Percentiles rank a stretch among this genome's conserved stretches.
phyloP scores from a whole-genome alignment of 2,797 vertebrate species.

The Muscicapa comitata region DNA sequence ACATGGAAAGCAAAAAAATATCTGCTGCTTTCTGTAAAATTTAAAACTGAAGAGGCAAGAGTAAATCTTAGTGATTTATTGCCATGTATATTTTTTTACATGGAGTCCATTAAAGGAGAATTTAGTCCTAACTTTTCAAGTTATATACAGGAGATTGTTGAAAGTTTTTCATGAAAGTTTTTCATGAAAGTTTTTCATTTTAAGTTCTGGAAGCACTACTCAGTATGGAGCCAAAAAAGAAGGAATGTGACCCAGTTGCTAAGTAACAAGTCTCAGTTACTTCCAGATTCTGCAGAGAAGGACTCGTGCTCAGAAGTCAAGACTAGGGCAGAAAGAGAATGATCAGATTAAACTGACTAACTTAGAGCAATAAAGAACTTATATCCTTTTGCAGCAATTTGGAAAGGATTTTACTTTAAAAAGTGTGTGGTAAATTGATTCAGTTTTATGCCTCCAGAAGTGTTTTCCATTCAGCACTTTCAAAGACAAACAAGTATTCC shows the following conservation, averaged over 20 bases:
- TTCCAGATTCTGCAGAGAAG: constrained; percentile 37
- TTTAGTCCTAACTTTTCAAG: constrained; percentile 3
- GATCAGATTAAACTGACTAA: not conserved
- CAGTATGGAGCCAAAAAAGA: constrained; percentile 9
- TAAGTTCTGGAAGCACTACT: constrained; percentile 11
- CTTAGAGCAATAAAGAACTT: not conserved
- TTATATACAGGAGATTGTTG: not conserved
- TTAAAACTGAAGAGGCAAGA: not conserved
- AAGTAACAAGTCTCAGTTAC: constrained; percentile 33
- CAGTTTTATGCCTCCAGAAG: not conserved
- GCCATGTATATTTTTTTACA: not conserved
- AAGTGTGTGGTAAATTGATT: not conserved
- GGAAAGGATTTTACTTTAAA: not conserved
- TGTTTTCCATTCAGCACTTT: not conserved
- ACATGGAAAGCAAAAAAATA: not conserved
- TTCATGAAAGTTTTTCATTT: constrained; percentile 35
- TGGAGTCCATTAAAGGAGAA: constrained; percentile 5
- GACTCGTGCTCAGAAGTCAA: not conserved
- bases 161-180: constrained; percentile 27
- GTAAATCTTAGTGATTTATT: constrained; percentile 24
- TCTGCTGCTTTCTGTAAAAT: not conserved
- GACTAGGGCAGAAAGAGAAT: not conserved
- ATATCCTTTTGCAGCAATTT: not conserved
- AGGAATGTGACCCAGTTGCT: constrained; percentile 61
- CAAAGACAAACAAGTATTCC: not conserved